Conservation (phyloP, 1,140 invertebrate species). For the Arion vulgaris region DNA sequence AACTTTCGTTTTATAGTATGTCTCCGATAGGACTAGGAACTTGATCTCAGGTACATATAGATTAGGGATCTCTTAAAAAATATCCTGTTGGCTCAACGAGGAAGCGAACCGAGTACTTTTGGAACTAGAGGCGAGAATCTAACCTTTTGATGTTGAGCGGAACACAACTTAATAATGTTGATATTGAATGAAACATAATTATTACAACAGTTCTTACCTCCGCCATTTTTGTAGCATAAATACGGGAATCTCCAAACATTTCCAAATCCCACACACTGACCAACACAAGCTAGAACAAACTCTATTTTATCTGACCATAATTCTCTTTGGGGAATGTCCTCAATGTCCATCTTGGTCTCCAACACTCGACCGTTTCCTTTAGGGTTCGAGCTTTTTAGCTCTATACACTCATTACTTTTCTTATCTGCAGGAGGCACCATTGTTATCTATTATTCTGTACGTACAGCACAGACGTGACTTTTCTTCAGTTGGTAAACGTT, state of each 20-base stretch:
- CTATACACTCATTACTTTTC: slow-evolving; percentile 36
- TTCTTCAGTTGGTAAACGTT: not conserved
- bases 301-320: slow-evolving; percentile 72
- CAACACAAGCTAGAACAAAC: slow-evolving; percentile 68
- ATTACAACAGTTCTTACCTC: slow-evolving; percentile 48
- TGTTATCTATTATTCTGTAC: not conserved
- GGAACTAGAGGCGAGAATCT: too few relatives aligned
- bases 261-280: slow-evolving; percentile 71
- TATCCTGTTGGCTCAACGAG: too few relatives aligned
- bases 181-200: too few relatives aligned
- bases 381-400: slow-evolving; percentile 28
- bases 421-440: slow-evolving; percentile 8
- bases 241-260: slow-evolving; percentile 73
- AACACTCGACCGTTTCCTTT: slow-evolving; percentile 33
- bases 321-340: slow-evolving; percentile 73
- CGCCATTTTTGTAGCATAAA: slow-evolving; percentile 64
- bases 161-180: too few relatives aligned
- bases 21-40: too few relatives aligned
- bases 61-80: too few relatives aligned
- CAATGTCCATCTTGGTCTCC: slow-evolving; percentile 43
- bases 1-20: too few relatives aligned
- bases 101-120: too few relatives aligned
- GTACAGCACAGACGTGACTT: not conserved
- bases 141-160: too few relatives aligned
- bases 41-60: too few relatives aligned